phyloP scores from a whole-genome alignment of 2,113 vertebrate genomes.

The Solenodon paradoxus region DNA sequence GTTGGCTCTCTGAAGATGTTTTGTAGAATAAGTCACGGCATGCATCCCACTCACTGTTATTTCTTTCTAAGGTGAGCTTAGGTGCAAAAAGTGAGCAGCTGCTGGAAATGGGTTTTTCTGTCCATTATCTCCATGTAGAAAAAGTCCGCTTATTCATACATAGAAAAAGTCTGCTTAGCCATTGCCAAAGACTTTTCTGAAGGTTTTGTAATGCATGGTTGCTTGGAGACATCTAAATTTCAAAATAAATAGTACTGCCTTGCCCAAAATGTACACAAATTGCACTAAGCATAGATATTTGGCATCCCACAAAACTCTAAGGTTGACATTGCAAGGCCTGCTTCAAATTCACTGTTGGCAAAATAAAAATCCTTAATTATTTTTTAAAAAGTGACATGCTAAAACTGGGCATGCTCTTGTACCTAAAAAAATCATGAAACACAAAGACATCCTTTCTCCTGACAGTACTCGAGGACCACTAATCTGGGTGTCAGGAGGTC shows the following conservation, averaged over 20 bases:
- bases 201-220: constrained; percentile 33
- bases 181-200: constrained; percentile 42
- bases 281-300: not conserved
- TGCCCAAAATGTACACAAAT: constrained; percentile 40
- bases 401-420: not conserved
- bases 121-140: not conserved
- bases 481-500: too few species aligned
- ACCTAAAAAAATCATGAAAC: not conserved
- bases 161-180: constrained; percentile 10
- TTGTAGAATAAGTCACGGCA: not conserved
- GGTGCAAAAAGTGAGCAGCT: constrained; percentile 11
- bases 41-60: not conserved
- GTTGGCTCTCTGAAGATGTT: not conserved
- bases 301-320: not conserved
- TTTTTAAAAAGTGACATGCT: not conserved
- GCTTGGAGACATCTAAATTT: constrained; percentile 43
- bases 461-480: not conserved
- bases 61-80: constrained; percentile 6
- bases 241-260: constrained; percentile 59
- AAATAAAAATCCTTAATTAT: constrained; percentile 4
- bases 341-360: constrained; percentile 1
- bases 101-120: not conserved
- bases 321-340: not conserved
- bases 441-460: not conserved
- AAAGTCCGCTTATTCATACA: not conserved